Conservation (phyloP, 1,140 invertebrate genomes). For the Megalopta genalis region DNA sequence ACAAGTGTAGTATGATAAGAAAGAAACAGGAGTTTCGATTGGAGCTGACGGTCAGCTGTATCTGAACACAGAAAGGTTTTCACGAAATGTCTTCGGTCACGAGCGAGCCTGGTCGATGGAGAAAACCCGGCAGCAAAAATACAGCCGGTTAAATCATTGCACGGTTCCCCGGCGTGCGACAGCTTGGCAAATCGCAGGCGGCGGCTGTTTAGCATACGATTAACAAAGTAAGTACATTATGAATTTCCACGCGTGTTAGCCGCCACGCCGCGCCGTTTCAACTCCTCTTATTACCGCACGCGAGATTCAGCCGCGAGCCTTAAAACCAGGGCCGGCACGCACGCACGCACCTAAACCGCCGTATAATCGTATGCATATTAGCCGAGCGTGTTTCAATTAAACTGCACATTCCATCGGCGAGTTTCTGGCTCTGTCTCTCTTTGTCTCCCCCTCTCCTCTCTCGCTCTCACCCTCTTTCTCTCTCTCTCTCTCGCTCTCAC, state of each 20-base stretch:
- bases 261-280: neutral
- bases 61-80: too few relatives aligned
- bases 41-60: too few relatives aligned
- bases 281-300: conserved; percentile 17
- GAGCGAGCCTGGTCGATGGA: too few relatives aligned
- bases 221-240: conserved; percentile 14
- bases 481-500: too few relatives aligned
- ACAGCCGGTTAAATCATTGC: neutral
- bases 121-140: neutral
- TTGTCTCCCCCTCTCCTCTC: too few relatives aligned
- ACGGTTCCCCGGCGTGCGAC: neutral
- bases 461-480: too few relatives aligned
- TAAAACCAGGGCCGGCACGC: neutral
- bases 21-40: too few relatives aligned
- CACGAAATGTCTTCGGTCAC: too few relatives aligned
- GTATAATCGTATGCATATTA: conserved; percentile 32
- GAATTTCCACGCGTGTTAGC: conserved; percentile 42
- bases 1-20: too few relatives aligned
- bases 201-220: conserved; percentile 22
- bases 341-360: conserved; percentile 9
- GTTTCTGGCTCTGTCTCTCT: too few relatives aligned
- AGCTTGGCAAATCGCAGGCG: conserved; percentile 10
- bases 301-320: conserved; percentile 4
- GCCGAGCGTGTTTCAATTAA: conserved; percentile 43
- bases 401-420: conserved; percentile 27